Evolutionary conservation across 2,888 invertebrate species (phyloP).

Genomic region (Liopterus haemorrhoidalis): DNA sequence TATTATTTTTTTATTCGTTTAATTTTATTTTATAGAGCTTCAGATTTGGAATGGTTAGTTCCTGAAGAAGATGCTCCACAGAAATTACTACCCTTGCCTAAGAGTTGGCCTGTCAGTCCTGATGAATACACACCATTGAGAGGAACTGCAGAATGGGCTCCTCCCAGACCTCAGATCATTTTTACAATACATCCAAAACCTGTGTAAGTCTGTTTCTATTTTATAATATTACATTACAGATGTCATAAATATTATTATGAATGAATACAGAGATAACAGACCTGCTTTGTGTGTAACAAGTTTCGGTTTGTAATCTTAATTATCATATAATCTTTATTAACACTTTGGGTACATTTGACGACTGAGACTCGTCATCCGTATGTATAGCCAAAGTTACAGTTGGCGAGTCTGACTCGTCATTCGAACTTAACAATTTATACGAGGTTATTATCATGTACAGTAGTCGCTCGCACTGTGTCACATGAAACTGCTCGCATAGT

Average conservation of each 20-base stretch:
- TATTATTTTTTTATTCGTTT: not conserved
- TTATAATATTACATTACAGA: not conserved
- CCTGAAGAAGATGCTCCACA: constrained; percentile 74
- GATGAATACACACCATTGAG: constrained; percentile 58
- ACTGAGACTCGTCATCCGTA: too few species aligned
- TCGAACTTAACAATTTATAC: too few species aligned
- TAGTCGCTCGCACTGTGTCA: too few species aligned
- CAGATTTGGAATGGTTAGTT: constrained; percentile 74
- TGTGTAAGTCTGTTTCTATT: constrained; percentile 50
- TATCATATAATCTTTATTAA: constrained; percentile 10
- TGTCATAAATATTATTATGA: too few species aligned
- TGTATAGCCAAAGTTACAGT: too few species aligned
- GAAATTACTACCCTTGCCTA: constrained; percentile 68
- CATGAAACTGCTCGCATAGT: too few species aligned
- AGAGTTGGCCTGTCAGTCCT: constrained; percentile 62
- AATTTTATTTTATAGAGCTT: constrained; percentile 49
- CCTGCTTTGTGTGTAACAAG: too few species aligned
- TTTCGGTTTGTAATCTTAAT: too few species aligned
- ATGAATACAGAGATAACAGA: too few species aligned
- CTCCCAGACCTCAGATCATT: constrained; percentile 76
- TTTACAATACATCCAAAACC: constrained; percentile 67
- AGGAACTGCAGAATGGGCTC: constrained; percentile 78
- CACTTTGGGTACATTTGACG: too few species aligned
- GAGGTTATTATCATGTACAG: too few species aligned
- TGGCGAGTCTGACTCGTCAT: too few species aligned